These are phyloP conservation scores for Ceratotherium simum DNA, from an alignment of 2,113 vertebrate species.

Conservation along the genomic window DNA sequence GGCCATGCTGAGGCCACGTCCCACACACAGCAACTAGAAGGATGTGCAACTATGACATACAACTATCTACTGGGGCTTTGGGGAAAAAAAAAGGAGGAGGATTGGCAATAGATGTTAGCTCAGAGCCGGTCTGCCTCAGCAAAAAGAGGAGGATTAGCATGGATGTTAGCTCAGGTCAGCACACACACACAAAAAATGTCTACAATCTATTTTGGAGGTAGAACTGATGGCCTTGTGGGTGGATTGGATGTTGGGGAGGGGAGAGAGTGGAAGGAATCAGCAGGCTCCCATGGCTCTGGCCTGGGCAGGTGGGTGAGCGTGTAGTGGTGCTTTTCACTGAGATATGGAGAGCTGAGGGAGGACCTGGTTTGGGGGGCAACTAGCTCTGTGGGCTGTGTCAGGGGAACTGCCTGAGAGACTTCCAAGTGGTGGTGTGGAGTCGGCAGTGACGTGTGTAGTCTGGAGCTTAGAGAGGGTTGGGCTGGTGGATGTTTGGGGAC, in stretches of 20 bases:
- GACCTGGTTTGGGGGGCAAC: not conserved
- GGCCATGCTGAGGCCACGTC: too few relatives aligned
- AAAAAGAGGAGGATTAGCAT: too few relatives aligned
- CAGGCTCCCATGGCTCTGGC: not conserved
- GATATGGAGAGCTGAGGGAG: not conserved
- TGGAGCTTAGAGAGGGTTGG: not conserved
- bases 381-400: not conserved
- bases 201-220: not conserved
- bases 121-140: too few relatives aligned
- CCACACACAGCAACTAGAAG: too few relatives aligned
- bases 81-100: too few relatives aligned
- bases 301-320: not conserved
- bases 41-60: too few relatives aligned
- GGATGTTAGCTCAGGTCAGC: too few relatives aligned
- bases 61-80: too few relatives aligned
- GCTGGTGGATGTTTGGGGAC: not conserved
- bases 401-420: not conserved
- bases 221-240: not conserved
- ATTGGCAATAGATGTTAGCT: too few relatives aligned
- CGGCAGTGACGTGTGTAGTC: not conserved
- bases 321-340: not conserved
- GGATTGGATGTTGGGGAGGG: not conserved
- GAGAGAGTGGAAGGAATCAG: not conserved
- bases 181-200: too few relatives aligned
- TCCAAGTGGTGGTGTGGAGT: rapidly evolving